Evolutionary conservation across 2,113 vertebrate species (phyloP), one percentile per base, ranked within the genome.

Genomic region (Daphoenositta chrysoptera): DNA sequence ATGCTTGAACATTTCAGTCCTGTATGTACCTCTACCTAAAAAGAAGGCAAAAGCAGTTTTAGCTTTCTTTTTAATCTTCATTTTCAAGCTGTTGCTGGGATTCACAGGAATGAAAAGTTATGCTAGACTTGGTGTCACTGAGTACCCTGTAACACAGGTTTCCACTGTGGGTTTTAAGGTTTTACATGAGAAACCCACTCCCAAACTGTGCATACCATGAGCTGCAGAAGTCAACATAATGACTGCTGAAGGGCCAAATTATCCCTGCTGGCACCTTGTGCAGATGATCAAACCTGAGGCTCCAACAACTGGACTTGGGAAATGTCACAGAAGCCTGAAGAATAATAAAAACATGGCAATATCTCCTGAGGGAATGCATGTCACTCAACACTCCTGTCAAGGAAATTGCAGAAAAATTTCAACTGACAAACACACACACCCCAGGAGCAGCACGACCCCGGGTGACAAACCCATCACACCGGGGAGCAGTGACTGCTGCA

Each of bases 311-410:
- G 68, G 78, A 58, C 51, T 58, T 47, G 61, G 64, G 51, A 95
- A 94, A 93, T 65, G 83, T 82, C 87, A 95, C 84, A 54, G 65
- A 66, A 85, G 35, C 66, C 58, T 66, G 66, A 69, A 92, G 87
- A 94, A 93, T 17, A 82, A 73, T 50, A 78, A 94, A 92, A 94
- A n/a, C 44, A 47, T 45, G 82, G 83, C 87, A 92, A 57, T 58
- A 56, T 3, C 24, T 77, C 88, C 86, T 0, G 0, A 50, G 89
- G 90, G 92, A 93, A 89, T 10, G 16, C 40, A 31, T 80, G 77
- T 90, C 92, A 68, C 42, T 81, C 81, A 70, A 40, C 17, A 14
- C 44, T 84, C 13, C 84, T 14, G 21, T 80, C 95, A 94, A 94
- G 75, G 44, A 94, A 95, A 89, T 33, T 54, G 48, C 71, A 89